Base-by-base conservation (phyloP, 2,888 invertebrate species). In the Meiosimyza platycephala region DNA sequence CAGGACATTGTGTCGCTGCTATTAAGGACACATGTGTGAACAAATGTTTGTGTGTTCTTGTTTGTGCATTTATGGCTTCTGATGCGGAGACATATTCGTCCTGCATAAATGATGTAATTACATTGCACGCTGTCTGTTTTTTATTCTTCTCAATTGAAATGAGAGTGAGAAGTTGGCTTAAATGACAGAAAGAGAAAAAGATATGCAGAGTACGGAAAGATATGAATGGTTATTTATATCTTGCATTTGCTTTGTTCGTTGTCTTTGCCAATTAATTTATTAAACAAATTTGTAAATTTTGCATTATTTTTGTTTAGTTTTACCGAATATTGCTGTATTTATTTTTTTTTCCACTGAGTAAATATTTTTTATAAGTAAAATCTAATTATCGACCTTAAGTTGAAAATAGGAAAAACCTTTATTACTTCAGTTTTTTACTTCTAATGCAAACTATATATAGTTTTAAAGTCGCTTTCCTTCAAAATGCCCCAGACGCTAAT, bases 31-130 rank as follows among this genome's bases (percentile, higher is more conserved):
- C 51, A 57, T 68, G 59, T 50, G 63, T 47, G 63, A 40, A 40
- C 40, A 40, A 40, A 40, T 40, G 40, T 40, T 40, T 40, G 40
- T 40, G 40, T 40, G 40, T 3, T 28, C 28, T 16, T n/a, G 69
- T 33, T 22, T 22, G 12, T 11, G 54, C n/a, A 33, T 18, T 59
- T 28, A 28, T 28, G 59, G 59, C 28, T 12, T 15, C 51, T 18
- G 48, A 54, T 67, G 54, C 16, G 6, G 40, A 50, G 65, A 57
- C 67, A 52, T 54, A 72, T 60, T 67, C 83, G 82, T 82, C 81
- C 83, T 83, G 83, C 83, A 83, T 83, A 83, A 83, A 83, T 83
- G 83, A 83, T 83, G 83, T 83, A 83, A 83, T 83, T 83, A 83
- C 82, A 83, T 80, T 79, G 81, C 79, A 77, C 80, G 79, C 81